A percentile compares a stretch with the other conserved stretches of the same genome.
Evolutionary conservation across 1,140 invertebrate species (phyloP).

Genomic region (Pomacea maculata): DNA sequence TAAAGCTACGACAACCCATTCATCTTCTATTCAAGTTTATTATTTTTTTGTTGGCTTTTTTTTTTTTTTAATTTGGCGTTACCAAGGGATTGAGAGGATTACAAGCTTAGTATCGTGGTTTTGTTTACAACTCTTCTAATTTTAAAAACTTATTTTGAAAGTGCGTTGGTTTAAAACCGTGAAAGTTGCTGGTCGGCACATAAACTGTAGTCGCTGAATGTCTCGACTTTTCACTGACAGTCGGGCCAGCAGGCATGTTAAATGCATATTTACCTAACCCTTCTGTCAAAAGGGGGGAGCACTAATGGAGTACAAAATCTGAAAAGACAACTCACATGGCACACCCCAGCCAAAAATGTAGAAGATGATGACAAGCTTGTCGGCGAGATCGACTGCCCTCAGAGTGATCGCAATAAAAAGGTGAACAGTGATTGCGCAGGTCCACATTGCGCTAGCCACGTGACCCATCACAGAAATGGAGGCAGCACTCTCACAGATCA

Average conservation of each 20-base stretch:
- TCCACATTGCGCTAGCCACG: slow-evolving; percentile 44
- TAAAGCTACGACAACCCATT: no score
- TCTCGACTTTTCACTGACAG: background rate
- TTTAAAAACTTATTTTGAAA: no score
- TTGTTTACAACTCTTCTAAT: no score
- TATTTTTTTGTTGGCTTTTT: no score
- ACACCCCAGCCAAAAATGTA: slow-evolving; percentile 49
- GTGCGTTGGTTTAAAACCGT: background rate
- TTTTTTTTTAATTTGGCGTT: no score
- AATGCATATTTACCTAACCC: no score
- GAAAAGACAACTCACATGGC: slow-evolving; percentile 36
- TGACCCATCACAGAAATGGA: slow-evolving; percentile 32
- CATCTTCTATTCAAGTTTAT: no score
- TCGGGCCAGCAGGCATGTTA: background rate
- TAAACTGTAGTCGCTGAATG: background rate
- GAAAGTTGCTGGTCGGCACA: background rate
- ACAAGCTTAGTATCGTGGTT: no score
- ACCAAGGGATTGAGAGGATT: no score
- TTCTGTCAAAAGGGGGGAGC: background rate
- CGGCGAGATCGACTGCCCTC: slow-evolving; percentile 26
- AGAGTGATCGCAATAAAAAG: slow-evolving; percentile 41
- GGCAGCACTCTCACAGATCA: slow-evolving; percentile 38
- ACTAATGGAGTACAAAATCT: background rate
- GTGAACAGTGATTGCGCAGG: slow-evolving; percentile 39
- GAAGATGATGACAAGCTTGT: slow-evolving; percentile 31